Evolutionary conservation across 2,888 invertebrate species (phyloP).

Genomic region (Phaedon cochleariae): DNA sequence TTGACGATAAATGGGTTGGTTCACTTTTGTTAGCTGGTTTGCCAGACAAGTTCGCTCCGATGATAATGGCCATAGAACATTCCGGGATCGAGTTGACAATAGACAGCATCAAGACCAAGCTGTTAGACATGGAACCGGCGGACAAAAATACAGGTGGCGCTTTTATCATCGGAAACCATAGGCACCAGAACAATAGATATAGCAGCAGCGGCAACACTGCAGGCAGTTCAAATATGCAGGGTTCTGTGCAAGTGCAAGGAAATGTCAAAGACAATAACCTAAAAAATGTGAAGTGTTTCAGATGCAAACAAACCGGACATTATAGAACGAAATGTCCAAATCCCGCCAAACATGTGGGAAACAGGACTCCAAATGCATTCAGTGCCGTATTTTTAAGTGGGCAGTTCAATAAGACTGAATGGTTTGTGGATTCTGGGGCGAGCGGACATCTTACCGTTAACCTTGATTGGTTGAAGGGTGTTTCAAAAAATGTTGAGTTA

Average conservation of each 20-base stretch:
- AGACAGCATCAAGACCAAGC: constrained; percentile 46
- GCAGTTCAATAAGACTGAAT: constrained; percentile 37
- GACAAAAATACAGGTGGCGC: background rate
- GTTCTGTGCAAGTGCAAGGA: constrained; percentile 35
- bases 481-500: background rate
- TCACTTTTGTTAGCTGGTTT: constrained; percentile 42
- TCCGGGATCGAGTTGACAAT: constrained; percentile 41
- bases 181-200: background rate
- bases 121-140: constrained; percentile 38
- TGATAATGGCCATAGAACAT: constrained; percentile 47
- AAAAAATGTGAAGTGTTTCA: too few species aligned
- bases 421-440: constrained; percentile 48
- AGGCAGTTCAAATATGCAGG: background rate
- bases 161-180: too few species aligned
- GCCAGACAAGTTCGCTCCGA: constrained; percentile 39
- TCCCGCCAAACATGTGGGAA: constrained; percentile 15
- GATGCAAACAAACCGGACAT: constrained; percentile 37
- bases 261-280: too few species aligned
- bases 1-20: constrained; percentile 37
- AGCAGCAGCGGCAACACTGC: background rate
- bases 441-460: constrained; percentile 40
- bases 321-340: constrained; percentile 11
- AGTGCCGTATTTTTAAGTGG: constrained; percentile 24
- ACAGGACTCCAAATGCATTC: constrained; percentile 37
- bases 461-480: constrained; percentile 17